Base-by-base conservation (phyloP, 2,113 vertebrate genomes). In the Orcinus orca region DNA sequence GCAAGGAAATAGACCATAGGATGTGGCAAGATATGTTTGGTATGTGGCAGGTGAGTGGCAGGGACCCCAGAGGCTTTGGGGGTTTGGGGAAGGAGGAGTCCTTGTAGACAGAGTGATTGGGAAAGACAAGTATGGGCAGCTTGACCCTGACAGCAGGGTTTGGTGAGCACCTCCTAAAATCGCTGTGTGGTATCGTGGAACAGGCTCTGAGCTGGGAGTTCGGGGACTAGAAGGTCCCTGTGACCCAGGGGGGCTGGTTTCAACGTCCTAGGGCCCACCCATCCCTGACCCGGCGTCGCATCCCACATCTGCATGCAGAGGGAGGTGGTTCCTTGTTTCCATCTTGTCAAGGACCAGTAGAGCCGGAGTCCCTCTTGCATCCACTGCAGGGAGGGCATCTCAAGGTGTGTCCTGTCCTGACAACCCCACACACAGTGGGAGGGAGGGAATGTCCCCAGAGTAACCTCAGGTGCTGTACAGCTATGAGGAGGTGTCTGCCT, bases 171-270 rank as follows among this genome's bases (percentile, higher is more conserved):
- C 58, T 79, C 41, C 47, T 13, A 58, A 23, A 50, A 41, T 55
- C 55, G 26, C 15, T n/a, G 2, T 2, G 2, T 12, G 13, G 17
- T 63, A 15, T 15, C 0, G 0, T 36, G n/a, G 1, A 12, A 12
- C 14, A 77, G 70, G 44, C 63, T 68, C 33, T 23, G 63, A 29
- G 36, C 10, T 5, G 21, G 50, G 44, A 29, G 10, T n/a, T 44
- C 8, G 0, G 15, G 26, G 38, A 36, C 31, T 38, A 13, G 23
- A 71, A 36, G 12, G 5, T 15, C 55, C 53, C 44, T 33, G 60
- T 53, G 71, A 53, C 53, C 23, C 3, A 6, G 3, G 7, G 5
- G 31, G 93, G 20, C 10, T 3, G 8, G 23, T 71, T 47, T 31
- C 12, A 12, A 10, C 18, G 29, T 21, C 31, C 36, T 8, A 58